Conservation (phyloP, 2,113 vertebrate species). For the Salvator merianae region DNA sequence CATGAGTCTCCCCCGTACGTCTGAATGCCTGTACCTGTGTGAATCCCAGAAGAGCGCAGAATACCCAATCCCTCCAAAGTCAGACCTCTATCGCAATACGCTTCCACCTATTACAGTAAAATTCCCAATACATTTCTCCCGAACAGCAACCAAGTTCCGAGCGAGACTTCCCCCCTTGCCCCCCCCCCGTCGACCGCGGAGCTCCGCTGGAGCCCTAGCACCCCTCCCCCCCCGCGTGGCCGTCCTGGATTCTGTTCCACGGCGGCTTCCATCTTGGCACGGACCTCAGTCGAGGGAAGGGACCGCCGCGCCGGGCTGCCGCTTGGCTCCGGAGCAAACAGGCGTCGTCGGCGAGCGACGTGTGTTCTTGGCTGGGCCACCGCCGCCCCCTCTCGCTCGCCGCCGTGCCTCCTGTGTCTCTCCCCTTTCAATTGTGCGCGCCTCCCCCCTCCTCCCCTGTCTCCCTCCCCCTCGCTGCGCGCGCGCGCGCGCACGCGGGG, state of each 20-base stretch:
- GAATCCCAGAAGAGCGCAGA: too few relatives aligned
- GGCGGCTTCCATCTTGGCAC: neutral
- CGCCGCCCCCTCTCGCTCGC: neutral
- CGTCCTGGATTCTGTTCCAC: neutral
- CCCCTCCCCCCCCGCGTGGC: neutral
- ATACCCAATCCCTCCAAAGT: too few relatives aligned
- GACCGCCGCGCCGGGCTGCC: conserved; percentile 13
- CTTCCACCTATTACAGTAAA: too few relatives aligned
- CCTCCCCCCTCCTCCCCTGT: too few relatives aligned
- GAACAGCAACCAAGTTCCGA: too few relatives aligned
- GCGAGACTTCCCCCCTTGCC: neutral
- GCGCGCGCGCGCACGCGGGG: conserved; percentile 55
- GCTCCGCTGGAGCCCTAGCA: neutral
- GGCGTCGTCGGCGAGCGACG: neutral
- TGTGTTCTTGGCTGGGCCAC: conserved; percentile 6
- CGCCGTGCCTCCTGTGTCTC: neutral
- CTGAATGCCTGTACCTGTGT: too few relatives aligned
- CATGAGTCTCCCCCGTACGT: too few relatives aligned
- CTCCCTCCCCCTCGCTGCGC: neutral
- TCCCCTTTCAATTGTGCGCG: neutral
- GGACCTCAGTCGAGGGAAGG: neutral
- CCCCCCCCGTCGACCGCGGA: neutral
- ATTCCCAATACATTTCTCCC: too few relatives aligned
- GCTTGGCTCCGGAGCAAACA: conserved; percentile 2
- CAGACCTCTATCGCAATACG: too few relatives aligned